Evolutionary conservation across 2,113 vertebrate species (phyloP).

Genomic region (Xenopus laevis): DNA sequence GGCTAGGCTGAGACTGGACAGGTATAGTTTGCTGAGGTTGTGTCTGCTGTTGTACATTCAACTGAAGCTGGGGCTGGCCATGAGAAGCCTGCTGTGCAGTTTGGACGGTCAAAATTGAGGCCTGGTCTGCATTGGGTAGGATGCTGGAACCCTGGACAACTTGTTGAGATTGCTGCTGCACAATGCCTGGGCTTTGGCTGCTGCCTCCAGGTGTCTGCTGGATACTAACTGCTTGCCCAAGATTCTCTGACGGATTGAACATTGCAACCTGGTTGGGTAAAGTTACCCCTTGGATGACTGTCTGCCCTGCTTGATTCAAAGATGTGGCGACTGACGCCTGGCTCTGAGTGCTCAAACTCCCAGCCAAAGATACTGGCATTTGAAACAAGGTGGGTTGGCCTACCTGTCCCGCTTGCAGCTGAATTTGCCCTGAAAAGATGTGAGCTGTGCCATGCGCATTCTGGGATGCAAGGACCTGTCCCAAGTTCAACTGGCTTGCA

Average conservation of each 20-base stretch:
- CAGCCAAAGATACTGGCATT: slow-evolving; percentile 81
- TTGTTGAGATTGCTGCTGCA: slow-evolving; percentile 57
- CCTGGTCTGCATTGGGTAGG: slow-evolving; percentile 58
- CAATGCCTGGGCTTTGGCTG: slow-evolving; percentile 52
- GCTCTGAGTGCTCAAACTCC: slow-evolving; percentile 68
- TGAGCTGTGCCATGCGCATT: slow-evolving; percentile 80
- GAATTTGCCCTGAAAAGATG: slow-evolving; percentile 85
- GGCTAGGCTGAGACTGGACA: slow-evolving; percentile 62
- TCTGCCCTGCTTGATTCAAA: slow-evolving; percentile 59
- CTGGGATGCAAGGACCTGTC: slow-evolving; percentile 81
- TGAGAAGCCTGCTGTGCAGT: slow-evolving; percentile 55
- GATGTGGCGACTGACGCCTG: slow-evolving; percentile 55
- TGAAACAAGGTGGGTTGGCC: slow-evolving; percentile 84
- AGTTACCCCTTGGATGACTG: slow-evolving; percentile 85
- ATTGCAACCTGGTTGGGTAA: slow-evolving; percentile 84
- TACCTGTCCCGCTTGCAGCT: slow-evolving; percentile 82
- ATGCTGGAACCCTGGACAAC: slow-evolving; percentile 51
- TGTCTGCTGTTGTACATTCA: slow-evolving; percentile 49
- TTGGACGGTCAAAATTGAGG: slow-evolving; percentile 73
- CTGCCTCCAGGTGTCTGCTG: slow-evolving; percentile 63
- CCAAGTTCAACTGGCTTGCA: slow-evolving; percentile 71
- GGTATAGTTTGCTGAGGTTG: slow-evolving; percentile 50
- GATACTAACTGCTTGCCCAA: slow-evolving; percentile 76
- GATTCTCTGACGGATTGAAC: slow-evolving; percentile 72
- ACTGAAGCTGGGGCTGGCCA: slow-evolving; percentile 52